Evolutionary conservation across 1,140 invertebrate genomes (phyloP).

Genomic region (Kradibia gibbosae): DNA sequence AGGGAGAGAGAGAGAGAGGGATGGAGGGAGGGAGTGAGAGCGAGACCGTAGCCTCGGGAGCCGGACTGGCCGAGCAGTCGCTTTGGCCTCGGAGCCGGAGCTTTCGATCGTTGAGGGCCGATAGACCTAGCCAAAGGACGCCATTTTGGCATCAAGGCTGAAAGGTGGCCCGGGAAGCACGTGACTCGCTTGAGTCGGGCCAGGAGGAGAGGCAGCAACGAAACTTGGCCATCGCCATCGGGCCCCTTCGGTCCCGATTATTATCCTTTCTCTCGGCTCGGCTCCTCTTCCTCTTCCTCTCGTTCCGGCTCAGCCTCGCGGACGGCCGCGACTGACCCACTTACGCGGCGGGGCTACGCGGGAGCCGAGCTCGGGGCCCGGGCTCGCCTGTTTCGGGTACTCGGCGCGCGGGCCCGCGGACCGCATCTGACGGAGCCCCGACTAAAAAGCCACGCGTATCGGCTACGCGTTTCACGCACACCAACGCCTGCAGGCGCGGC

Average conservation of each 20-base stretch:
- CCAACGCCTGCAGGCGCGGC: not conserved
- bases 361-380: not conserved
- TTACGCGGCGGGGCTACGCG: slow-evolving; percentile 16
- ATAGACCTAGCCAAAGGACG: slow-evolving; percentile 48
- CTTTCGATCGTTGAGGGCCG: slow-evolving; percentile 8
- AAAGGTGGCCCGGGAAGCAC: not conserved
- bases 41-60: too few relatives aligned
- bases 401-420: not conserved
- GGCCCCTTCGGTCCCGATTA: not conserved
- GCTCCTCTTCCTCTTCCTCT: not conserved
- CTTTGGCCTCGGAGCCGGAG: slow-evolving; percentile 19
- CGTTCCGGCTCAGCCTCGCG: not conserved
- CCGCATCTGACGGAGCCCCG: not conserved
- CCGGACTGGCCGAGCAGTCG: not conserved
- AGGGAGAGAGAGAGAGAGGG: not conserved
- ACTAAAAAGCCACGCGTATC: not conserved
- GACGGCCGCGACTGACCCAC: slow-evolving; percentile 40
- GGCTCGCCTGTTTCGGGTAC: not conserved
- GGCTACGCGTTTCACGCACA: not conserved
- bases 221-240: slow-evolving; percentile 36
- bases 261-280: not conserved
- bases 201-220: slow-evolving; percentile 2
- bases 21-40: not conserved
- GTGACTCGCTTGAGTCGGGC: not conserved
- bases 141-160: slow-evolving; percentile 46